Conservation (phyloP, 2,113 vertebrate species). For the Motacilla tschutschensis region DNA sequence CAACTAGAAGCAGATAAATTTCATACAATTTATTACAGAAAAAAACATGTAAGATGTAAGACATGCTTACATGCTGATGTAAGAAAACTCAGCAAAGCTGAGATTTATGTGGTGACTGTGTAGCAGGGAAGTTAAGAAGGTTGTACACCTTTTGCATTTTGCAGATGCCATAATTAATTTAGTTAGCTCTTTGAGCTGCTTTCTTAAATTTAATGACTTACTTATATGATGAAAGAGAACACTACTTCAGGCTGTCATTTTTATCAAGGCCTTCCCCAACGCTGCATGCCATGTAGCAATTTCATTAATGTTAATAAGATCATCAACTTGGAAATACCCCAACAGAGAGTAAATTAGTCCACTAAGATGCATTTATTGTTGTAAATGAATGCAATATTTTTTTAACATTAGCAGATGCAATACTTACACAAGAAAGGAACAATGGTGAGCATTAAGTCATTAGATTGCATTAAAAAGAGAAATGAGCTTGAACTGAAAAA, state of each 20-base stretch:
- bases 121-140: background rate
- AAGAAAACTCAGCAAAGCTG: background rate
- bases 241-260: background rate
- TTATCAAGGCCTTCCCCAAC: background rate
- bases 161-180: background rate
- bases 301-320: slow-evolving; percentile 8
- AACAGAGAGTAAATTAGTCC: background rate
- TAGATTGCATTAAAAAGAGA: background rate
- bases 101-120: background rate
- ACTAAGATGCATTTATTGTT: background rate
- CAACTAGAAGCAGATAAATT: background rate
- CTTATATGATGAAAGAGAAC: background rate
- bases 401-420: background rate
- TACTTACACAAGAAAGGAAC: background rate
- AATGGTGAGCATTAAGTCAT: background rate
- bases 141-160: background rate
- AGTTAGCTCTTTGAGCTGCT: background rate
- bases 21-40: accelerated
- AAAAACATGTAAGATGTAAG: no score
- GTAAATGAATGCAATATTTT: background rate
- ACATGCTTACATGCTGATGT: background rate
- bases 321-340: background rate
- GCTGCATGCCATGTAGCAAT: background rate
- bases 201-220: background rate
- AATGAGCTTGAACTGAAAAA: background rate